phyloP scores from a whole-genome alignment of 2,888 invertebrate species.

The Elegia similella region DNA sequence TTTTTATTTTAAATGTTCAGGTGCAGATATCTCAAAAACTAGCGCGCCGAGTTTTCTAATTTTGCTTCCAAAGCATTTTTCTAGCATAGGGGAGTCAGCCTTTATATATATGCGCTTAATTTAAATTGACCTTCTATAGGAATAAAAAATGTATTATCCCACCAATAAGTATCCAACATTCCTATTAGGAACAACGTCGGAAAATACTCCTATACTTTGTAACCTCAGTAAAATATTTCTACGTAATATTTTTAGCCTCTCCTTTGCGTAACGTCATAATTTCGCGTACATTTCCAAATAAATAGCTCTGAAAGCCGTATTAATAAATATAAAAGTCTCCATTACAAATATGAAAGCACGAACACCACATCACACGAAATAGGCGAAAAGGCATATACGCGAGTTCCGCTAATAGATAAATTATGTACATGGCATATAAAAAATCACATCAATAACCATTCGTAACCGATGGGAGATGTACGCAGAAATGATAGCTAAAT shows the following conservation, averaged over 20 bases:
- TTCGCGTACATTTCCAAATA: neutral
- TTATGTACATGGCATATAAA: conserved; percentile 33
- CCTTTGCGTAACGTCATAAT: neutral
- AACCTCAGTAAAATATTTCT: too few relatives aligned
- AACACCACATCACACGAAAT: neutral
- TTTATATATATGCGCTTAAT: too few relatives aligned
- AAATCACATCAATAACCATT: conserved; percentile 43
- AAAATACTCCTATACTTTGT: too few relatives aligned
- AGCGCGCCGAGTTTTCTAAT: too few relatives aligned
- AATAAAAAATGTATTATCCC: too few relatives aligned
- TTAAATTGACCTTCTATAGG: too few relatives aligned
- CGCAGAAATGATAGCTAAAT: conserved; percentile 16
- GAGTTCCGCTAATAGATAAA: conserved; percentile 32
- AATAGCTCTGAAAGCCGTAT: neutral
- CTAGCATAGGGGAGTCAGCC: too few relatives aligned
- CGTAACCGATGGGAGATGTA: conserved; percentile 28
- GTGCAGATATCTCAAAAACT: too few relatives aligned
- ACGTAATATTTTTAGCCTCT: neutral
- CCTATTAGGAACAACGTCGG: too few relatives aligned
- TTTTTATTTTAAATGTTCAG: too few relatives aligned
- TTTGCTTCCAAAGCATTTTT: too few relatives aligned
- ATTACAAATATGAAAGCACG: neutral
- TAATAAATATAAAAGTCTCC: neutral
- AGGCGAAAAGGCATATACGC: conserved; percentile 21
- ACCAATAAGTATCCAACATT: too few relatives aligned